Base-by-base conservation (phyloP, 2,797 vertebrate genomes). In the Cyclura pinguis region DNA sequence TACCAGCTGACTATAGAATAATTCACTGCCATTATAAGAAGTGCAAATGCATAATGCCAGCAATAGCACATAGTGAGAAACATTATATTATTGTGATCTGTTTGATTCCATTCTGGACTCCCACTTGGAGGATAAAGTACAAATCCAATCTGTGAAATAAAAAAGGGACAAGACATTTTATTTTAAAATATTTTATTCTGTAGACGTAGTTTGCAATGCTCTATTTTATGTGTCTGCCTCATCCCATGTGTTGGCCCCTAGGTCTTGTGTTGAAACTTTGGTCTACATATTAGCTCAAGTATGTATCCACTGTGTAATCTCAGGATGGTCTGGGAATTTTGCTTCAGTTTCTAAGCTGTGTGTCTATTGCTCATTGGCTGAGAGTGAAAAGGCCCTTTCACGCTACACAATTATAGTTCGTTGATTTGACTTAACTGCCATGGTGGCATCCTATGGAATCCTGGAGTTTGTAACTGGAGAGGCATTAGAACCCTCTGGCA, bases 41-140 rank as follows among this genome's bases (percentile, higher is more conserved):
- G 95, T 92, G 97, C 95, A 85, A 98, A 96, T 69, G 97, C 98
- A 0, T 98, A 98, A 96, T 99, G 99, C 99, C 99, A 99, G 93
- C 99, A 99, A 95, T 98, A 99, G 93, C 99, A 99, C 97, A 99
- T 98, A 86, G 98, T 98, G 91, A 99, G 90, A 93, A 99, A 99
- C 98, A 98, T 98, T 94, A 98, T 93, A 88, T 98, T 99, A 91
- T 92, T 97, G 90, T 98, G 98, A 95, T 99, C 98, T 0, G 16
- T 96, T 89, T 96, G 94, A 96, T 99, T 98, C 99, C 99, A 99
- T 91, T 98, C 96, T 12, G 97, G 95, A 20, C 95, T 95, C 42
- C 98, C 98, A 14, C 85, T 96, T 14, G 98, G 98, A 12, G 99
- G 98, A 94, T 98, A 99, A 92, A 99, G 97, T 88, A 99, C 98